Conservation (phyloP, 2,888 invertebrate species). For the Notodonta dromedarius region DNA sequence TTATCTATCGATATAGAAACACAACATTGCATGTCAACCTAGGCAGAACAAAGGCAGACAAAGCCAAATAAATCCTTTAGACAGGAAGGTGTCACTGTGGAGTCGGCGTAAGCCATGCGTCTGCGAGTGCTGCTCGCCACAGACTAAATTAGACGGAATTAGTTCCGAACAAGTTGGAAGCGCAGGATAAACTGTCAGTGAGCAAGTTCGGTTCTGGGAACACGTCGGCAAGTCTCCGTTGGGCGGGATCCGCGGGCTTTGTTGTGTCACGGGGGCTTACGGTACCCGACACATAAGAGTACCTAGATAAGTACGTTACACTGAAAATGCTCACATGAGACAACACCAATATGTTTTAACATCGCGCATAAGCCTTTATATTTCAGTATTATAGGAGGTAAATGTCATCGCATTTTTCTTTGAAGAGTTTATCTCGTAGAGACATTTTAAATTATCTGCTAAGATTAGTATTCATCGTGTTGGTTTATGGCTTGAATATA, state of each 20-base stretch:
- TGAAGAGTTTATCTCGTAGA: conserved; percentile 7
- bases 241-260: conserved; percentile 33
- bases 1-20: conserved; percentile 21
- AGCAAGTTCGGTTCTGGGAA: conserved; percentile 43
- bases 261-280: conserved; percentile 41
- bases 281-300: conserved; percentile 39
- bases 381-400: conserved; percentile 1
- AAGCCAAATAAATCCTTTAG: conserved; percentile 62
- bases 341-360: conserved; percentile 15
- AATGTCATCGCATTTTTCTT: conserved; percentile 13
- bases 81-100: conserved; percentile 52
- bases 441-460: conserved; percentile 10
- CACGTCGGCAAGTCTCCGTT: conserved; percentile 36
- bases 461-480: conserved; percentile 22
- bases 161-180: conserved; percentile 60
- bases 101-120: conserved; percentile 49
- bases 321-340: conserved; percentile 18
- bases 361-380: conserved; percentile 3
- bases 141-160: conserved; percentile 66
- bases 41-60: conserved; percentile 46
- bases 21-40: conserved; percentile 42
- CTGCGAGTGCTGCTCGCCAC: conserved; percentile 40
- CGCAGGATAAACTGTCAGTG: conserved; percentile 56
- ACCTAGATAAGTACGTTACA: conserved; percentile 36
- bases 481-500: conserved; percentile 19